Evolutionary conservation across 2,888 invertebrate genomes (phyloP), one percentile per base, ranked within the genome.

Genomic region (Eulithis prunata): DNA sequence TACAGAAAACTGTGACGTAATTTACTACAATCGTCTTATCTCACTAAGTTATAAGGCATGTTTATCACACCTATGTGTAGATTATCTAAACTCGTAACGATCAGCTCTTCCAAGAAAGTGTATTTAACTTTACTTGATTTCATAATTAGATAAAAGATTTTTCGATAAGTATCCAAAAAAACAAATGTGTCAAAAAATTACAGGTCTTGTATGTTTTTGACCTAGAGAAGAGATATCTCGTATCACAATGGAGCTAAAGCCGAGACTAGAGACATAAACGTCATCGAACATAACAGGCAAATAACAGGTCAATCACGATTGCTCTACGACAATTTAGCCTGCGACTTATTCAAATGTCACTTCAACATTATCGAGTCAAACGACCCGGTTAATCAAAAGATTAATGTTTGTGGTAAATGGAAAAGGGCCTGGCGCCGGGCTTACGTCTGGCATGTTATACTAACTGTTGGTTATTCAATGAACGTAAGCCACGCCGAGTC

Each of bases 371-470:
- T 79, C 80, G 78, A 79, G 71, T 66, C 67, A 66, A 79, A 77
- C 73, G 82, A 80, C 81, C 81, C 73, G 80, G 78, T 86, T 86
- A 75, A 76, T 76, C 72, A 72, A 77, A 83, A 84, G 83, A 87
- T 89, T 86, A 89, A 89, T 89, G 85, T 80, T 85, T 79, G 78
- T 82, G 80, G 83, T 84, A 82, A 86, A 83, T 84, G 80, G 77
- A 81, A 84, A 86, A 82, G 79, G 82, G 62, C 58, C 45, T 54
- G 63, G 57, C 65, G 61, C 64, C 36, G 47, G 8, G 38, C 45
- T 49, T 38, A 47, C n/a, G 52, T 28, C 36, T 58, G 54, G 58
- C 54, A 55, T 64, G 47, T 41, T 32, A 12, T 52, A 62, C 13
- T 51, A 45, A 57, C 62, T 57, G n/a, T 3, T 58, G 12, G 38